These are phyloP conservation scores for Drosophila arizonae DNA, from an alignment of 1,140 invertebrate species.

Conservation along the genomic window DNA sequence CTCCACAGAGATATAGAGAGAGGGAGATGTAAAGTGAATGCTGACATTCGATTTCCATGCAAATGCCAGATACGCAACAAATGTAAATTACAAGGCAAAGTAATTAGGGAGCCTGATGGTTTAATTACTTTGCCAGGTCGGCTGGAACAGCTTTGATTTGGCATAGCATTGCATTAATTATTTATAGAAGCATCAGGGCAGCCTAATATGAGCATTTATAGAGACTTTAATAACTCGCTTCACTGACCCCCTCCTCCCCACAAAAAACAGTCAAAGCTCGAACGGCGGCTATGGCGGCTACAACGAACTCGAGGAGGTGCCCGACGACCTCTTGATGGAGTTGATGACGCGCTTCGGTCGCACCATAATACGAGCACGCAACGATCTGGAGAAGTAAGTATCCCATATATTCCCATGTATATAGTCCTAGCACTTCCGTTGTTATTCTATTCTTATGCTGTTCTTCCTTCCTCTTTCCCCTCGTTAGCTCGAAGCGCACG, in stretches of 20 bases:
- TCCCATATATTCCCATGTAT: no score
- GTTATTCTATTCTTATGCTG: background rate
- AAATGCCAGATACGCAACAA: conserved; percentile 51
- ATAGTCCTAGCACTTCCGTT: no score
- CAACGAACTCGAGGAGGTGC: conserved; percentile 74
- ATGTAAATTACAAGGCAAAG: conserved; percentile 51
- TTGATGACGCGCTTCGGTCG: conserved; percentile 85
- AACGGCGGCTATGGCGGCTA: conserved; percentile 65
- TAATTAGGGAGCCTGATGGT: conserved; percentile 56
- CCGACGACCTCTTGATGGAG: conserved; percentile 85
- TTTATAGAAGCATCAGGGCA: conserved; percentile 12
- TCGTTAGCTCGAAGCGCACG: conserved; percentile 89
- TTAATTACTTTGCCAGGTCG: conserved; percentile 2
- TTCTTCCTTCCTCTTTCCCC: background rate
- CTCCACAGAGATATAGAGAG: no score
- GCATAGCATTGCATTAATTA: conserved; percentile 31
- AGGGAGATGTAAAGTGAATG: background rate
- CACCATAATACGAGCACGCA: conserved; percentile 84
- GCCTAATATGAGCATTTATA: conserved; percentile 4
- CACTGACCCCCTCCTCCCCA: conserved; percentile 34
- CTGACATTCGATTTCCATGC: conserved; percentile 57
- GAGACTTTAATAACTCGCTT: conserved; percentile 66
- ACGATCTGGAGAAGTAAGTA: conserved; percentile 85
- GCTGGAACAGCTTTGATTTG: background rate
- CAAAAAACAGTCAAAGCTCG: conserved; percentile 54